Base-by-base conservation (phyloP, 2,797 vertebrate species). In the Erithacus rubecula region DNA sequence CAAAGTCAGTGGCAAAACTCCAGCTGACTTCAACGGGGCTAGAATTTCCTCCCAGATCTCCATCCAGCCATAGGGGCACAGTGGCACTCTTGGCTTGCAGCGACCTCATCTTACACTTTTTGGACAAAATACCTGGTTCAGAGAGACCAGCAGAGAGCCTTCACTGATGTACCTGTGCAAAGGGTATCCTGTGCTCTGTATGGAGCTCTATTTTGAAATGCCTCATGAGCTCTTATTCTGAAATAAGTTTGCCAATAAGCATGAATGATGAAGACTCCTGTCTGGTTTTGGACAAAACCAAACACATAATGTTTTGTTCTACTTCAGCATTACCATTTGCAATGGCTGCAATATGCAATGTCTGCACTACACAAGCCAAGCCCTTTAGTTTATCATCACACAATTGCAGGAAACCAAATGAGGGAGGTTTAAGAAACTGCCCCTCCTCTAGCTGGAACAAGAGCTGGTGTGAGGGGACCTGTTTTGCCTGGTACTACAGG, bases 1-100 rank as follows among this genome's bases (percentile, higher is more conserved):
- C 2, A 2, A 87, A 93, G 68, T 51, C 5, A 17, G 56, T 85
- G 90, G 94, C 91, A 93, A 86, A 94, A 56, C 59, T 96, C 94
- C 90, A 95, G 39, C 51, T 77, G 71, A 80, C 68, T 94, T 78
- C 24, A 59, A 15, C 0, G 0, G 59, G 62, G 18, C 30, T 85
- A 92, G n/a, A 75, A 77, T 79, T 91, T 96, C 51, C 65, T 91
- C 82, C n/a, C 47, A 72, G 29, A 49, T 77, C 90, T 74, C 53
- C 81, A 71, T 46, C 62, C 24, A 80, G 69, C 60, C 62, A 78
- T 13, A 59, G 34, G 62, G 76, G 49, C 74, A 87, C 15, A 32
- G 83, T 37, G 44, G 68, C 84, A 90, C n/a, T 56, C 27, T 47
- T 71, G 43, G 52, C 52, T 93, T 58, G 27, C 53, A 64, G 21